These are phyloP conservation scores for Ptychobarbus kaznakovi DNA, from an alignment of 2,797 vertebrate genomes.

Conservation along the genomic window DNA sequence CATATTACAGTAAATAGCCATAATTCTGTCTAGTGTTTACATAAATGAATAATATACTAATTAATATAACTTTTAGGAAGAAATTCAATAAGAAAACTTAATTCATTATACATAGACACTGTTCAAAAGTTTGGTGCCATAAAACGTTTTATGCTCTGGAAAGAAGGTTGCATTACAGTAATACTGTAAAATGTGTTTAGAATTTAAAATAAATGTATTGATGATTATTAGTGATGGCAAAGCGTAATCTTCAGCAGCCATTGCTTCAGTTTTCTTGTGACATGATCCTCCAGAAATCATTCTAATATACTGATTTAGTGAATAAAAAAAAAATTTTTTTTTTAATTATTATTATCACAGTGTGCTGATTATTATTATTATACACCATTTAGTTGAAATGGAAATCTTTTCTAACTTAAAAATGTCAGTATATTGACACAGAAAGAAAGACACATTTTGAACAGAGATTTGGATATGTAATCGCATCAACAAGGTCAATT, in stretches of 20 bases:
- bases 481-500: background rate
- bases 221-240: too few relatives aligned
- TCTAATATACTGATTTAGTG: too few relatives aligned
- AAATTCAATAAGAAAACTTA: background rate
- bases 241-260: too few relatives aligned
- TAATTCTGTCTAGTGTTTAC: background rate
- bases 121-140: too few relatives aligned
- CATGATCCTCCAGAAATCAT: too few relatives aligned
- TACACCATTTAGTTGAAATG: background rate
- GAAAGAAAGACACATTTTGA: background rate
- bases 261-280: too few relatives aligned
- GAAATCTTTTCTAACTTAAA: background rate
- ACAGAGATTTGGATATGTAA: background rate
- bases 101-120: too few relatives aligned
- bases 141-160: too few relatives aligned
- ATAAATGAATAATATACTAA: background rate
- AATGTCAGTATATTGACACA: background rate
- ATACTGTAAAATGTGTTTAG: too few relatives aligned
- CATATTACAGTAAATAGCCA: background rate
- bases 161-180: too few relatives aligned
- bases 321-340: background rate
- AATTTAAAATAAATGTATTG: too few relatives aligned
- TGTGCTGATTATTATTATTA: background rate
- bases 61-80: background rate
- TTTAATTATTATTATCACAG: background rate